phyloP scores from a whole-genome alignment of 2,888 invertebrate genomes.

The Mesoligia furuncula region DNA sequence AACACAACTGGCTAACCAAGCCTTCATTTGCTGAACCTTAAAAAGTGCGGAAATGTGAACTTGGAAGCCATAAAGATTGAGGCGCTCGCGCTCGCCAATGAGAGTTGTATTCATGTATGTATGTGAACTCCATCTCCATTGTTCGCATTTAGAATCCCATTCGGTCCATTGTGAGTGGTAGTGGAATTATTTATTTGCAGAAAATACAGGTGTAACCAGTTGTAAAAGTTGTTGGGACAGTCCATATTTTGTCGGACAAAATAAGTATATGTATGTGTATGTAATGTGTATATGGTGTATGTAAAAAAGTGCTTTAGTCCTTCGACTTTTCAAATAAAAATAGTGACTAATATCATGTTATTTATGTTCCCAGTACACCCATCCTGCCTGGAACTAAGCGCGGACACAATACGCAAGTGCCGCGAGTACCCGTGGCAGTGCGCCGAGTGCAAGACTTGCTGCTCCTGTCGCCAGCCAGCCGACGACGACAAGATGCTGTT shows the following conservation, averaged over 20 bases:
- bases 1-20: not conserved
- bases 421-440: conserved; percentile 98
- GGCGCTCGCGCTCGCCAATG: no score
- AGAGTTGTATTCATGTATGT: not conserved
- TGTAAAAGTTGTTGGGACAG: not conserved
- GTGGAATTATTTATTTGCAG: not conserved
- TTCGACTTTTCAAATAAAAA: not conserved
- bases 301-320: not conserved
- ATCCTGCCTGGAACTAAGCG: conserved; percentile 95
- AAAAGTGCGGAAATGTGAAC: not conserved
- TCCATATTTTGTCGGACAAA: not conserved
- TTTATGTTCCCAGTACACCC: conserved; percentile 92
- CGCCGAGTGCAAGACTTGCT: conserved; percentile 97
- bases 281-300: no score
- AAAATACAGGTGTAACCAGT: not conserved
- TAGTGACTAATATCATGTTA: not conserved
- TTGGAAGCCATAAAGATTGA: not conserved
- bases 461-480: conserved; percentile 94
- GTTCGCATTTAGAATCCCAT: not conserved
- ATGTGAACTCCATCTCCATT: not conserved
- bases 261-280: no score
- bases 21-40: not conserved
- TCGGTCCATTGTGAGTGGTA: not conserved
- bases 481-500: conserved; percentile 98
- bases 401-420: conserved; percentile 95